Percentiles rank a stretch among this genome's conserved stretches.
Conservation (phyloP, 2,888 invertebrate genomes). For the Polymixis flavicincta region DNA sequence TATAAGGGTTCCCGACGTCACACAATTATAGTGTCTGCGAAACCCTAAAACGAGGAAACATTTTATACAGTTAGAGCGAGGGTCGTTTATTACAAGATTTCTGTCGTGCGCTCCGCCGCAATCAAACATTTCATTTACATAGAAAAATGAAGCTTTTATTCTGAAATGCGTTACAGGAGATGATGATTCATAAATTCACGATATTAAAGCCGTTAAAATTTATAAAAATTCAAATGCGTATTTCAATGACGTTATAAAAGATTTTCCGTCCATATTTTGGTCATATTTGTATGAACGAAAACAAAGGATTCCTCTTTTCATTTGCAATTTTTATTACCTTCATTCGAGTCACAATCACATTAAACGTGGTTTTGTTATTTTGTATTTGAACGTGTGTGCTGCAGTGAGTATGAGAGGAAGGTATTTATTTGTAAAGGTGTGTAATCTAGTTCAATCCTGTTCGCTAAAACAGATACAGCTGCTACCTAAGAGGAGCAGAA, state of each 20-base stretch:
- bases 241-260: conserved; percentile 51
- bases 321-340: conserved; percentile 31
- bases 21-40: conserved; percentile 61
- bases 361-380: conserved; percentile 15
- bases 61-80: conserved; percentile 57
- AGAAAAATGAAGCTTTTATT: conserved; percentile 61
- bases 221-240: conserved; percentile 54
- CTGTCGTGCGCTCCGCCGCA: conserved; percentile 63
- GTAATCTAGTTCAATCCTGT: conserved; percentile 64
- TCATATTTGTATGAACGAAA: conserved; percentile 36
- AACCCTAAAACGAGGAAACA: conserved; percentile 55
- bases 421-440: conserved; percentile 48
- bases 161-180: conserved; percentile 47
- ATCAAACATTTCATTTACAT: conserved; percentile 67
- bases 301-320: conserved; percentile 33
- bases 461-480: conserved; percentile 66
- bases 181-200: conserved; percentile 62
- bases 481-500: conserved; percentile 67
- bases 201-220: conserved; percentile 60
- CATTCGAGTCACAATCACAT: conserved; percentile 2
- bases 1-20: conserved; percentile 53
- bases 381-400: conserved; percentile 1
- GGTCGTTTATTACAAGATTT: conserved; percentile 67
- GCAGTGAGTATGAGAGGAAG: conserved; percentile 13
- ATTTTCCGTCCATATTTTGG: conserved; percentile 32